Evolutionary conservation across 2,888 invertebrate genomes (phyloP).

Genomic region (Cremastinae sp.): DNA sequence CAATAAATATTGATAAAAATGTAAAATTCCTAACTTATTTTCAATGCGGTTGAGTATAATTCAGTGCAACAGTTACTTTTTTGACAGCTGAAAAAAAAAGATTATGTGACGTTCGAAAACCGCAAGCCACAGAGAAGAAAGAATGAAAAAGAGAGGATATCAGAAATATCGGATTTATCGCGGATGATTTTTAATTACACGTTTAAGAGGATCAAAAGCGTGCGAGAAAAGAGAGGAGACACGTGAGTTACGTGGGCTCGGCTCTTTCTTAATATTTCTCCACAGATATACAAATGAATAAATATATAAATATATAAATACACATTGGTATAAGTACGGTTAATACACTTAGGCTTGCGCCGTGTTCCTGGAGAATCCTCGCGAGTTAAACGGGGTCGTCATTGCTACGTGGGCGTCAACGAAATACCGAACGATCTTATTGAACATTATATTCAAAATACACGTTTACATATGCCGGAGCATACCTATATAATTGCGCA

Average conservation of each 20-base stretch:
- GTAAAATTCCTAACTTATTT: too few relatives aligned
- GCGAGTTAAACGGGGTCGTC: constrained; percentile 29
- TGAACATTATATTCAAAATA: constrained; percentile 5
- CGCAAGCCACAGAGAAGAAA: not conserved
- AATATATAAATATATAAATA: too few relatives aligned
- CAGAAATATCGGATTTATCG: constrained; percentile 37
- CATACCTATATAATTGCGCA: not conserved
- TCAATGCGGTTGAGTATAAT: too few relatives aligned
- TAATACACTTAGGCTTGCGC: too few relatives aligned
- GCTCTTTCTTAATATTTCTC: not conserved
- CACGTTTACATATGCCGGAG: not conserved
- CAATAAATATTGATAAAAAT: too few relatives aligned
- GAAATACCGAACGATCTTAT: constrained; percentile 31
- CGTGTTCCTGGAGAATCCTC: constrained; percentile 9
- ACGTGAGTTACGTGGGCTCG: constrained; percentile 3
- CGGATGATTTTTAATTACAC: constrained; percentile 52
- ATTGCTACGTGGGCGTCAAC: constrained; percentile 35
- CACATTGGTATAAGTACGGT: too few relatives aligned
- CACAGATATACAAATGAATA: not conserved
- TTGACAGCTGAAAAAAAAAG: not conserved
- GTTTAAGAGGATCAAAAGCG: constrained; percentile 18
- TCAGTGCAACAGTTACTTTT: too few relatives aligned
- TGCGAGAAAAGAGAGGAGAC: not conserved
- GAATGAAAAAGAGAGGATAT: not conserved
- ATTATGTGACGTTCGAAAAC: constrained; percentile 21